These are phyloP conservation scores for Amiota communis DNA, from an alignment of 2,888 invertebrate genomes.

Conservation along the genomic window DNA sequence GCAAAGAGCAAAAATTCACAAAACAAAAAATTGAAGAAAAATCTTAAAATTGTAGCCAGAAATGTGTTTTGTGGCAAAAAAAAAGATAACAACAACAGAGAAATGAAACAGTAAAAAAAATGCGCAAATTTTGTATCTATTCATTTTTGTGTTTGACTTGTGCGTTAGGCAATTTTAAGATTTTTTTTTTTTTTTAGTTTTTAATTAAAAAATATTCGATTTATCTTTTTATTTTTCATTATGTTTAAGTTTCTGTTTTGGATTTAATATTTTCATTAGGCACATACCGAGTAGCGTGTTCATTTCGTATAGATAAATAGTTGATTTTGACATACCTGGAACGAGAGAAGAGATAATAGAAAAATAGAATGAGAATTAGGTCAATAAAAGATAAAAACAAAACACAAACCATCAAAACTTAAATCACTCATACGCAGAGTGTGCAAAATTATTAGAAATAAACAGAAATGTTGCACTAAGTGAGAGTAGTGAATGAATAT, in stretches of 20 bases:
- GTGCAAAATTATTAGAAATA: neutral
- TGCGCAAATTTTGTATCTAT: neutral
- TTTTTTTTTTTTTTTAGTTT: conserved; percentile 25
- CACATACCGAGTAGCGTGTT: conserved; percentile 10
- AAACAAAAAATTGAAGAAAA: neutral
- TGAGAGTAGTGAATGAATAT: neutral
- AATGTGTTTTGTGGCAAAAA: neutral
- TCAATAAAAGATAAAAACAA: neutral
- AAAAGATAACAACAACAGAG: neutral
- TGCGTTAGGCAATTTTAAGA: conserved; percentile 30
- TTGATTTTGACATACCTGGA: conserved; percentile 20
- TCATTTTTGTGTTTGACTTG: conserved; percentile 4
- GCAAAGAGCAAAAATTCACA: neutral
- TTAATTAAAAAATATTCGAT: conserved; percentile 1
- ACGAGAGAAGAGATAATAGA: neutral
- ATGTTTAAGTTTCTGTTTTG: conserved; percentile 2
- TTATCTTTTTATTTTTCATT: neutral
- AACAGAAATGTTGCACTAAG: neutral
- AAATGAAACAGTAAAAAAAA: neutral
- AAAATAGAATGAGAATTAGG: neutral
- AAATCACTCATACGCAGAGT: neutral
- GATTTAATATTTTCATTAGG: neutral
- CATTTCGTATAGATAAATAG: conserved; percentile 8
- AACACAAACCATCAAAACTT: neutral
- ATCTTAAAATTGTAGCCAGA: neutral